Percentiles rank a stretch among this genome's conserved stretches.
Conservation (phyloP, 2,797 vertebrate species). For the Dendrocincla tyrannina region DNA sequence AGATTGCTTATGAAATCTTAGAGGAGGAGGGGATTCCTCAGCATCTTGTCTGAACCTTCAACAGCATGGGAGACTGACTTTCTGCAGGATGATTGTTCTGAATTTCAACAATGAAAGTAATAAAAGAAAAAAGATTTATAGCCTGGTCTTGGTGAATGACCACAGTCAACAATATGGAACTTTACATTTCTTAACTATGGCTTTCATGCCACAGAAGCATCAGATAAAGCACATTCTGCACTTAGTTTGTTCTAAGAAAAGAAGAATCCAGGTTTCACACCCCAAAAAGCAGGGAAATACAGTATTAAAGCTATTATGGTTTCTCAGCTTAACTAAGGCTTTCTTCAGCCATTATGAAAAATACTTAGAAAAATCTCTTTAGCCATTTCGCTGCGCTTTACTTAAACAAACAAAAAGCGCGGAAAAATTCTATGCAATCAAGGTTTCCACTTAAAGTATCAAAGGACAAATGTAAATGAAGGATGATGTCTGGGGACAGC, state of each 20-base stretch:
- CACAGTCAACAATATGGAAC: not conserved
- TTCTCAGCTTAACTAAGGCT: not conserved
- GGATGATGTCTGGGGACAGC: not conserved
- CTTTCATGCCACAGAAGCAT: not conserved
- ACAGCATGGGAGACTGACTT: not conserved
- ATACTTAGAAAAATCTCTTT: not conserved
- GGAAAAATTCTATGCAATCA: not conserved
- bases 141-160: not conserved
- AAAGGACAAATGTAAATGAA: not conserved
- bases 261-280: not conserved
- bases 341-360: not conserved
- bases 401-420: not conserved
- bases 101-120: not conserved
- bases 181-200: not conserved
- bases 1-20: not conserved
- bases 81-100: not conserved
- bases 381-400: not conserved
- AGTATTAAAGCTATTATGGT: not conserved
- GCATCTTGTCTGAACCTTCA: not conserved
- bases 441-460: not conserved
- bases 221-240: not conserved
- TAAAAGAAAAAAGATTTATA: not conserved
- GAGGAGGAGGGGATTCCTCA: not conserved
- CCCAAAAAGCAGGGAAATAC: constrained; percentile 6
- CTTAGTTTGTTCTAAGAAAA: not conserved